Evolutionary conservation across 2,797 vertebrate genomes (phyloP), one percentile per base, ranked within the genome.

Genomic region (Aeoliscus strigatus): DNA sequence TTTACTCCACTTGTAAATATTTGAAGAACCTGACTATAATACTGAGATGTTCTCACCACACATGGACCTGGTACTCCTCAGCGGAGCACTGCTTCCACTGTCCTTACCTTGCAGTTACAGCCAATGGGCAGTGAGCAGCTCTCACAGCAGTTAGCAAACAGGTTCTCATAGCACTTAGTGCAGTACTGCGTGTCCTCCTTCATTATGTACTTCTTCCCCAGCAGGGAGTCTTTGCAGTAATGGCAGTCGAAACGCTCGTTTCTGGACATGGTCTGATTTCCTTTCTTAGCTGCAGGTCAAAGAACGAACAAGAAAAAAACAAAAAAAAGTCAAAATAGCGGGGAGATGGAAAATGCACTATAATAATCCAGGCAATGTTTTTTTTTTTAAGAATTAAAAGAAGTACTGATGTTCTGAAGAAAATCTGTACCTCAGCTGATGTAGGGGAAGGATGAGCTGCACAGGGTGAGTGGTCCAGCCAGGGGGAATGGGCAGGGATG

Each of bases 101-200:
- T 33, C 3, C 73, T 74, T 89, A 97, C 96, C 93, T 94, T 98
- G 46, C 81, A 88, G 76, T 89, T 83, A 8, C 92, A 95, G 65
- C 90, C 89, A 40, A 98, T 96, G 2, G 88, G 85, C 38, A 69
- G 65, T 69, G 92, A 89, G 83, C 96, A 98, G 12, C 82, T 82
- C 32, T 95, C 87, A 32, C 96, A 98, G 73, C 85, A 84, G 81
- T 94, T 94, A 39, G 92, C 86, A 32, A 96, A 98, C 24, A 95
- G 79, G 57, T 82, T 91, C 69, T 98, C 89, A 0, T 94, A 96
- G 55, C 96, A 98, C 4, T 91, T 88, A 16, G 92, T 75, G 31
- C 95, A 98, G 70, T 96, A 97, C 40, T 91, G 87, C 0, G 82
- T 90, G 63, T 94, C 90, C 11, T 92, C 91, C 80, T 90, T 94